Base-by-base conservation (phyloP, 2,888 invertebrate genomes). In the Aspidiotus destructor region DNA sequence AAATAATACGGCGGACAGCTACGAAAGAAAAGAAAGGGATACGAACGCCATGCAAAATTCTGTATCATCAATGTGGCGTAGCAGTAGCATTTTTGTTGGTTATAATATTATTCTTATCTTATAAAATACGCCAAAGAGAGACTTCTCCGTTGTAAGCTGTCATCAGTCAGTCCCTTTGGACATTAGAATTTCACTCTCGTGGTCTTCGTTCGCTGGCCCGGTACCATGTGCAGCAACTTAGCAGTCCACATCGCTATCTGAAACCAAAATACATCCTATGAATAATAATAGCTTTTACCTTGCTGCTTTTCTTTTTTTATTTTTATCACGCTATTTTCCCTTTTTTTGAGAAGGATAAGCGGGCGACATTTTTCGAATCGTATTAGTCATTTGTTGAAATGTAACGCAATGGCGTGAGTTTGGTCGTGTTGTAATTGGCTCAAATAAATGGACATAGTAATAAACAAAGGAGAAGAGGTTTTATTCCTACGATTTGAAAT, bases 111-210 rank as follows among this genome's bases (percentile, higher is more conserved):
- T 40, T 53, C 63, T 63, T 54, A 63, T 63, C 63, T 63, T 63
- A 41, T 54, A 54, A 54, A 54, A 63, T 63, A 63, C 63, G 63
- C 48, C 48, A 48, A n/a, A 48, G 48, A 48, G 63, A 63, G 63
- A 63, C 63, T 41, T 63, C 53, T 54, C 41, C 41, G 63, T 54
- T 63, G 52, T 63, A 63, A 63, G 63, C 63, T 54, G 63, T 63
- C 63, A 63, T 63, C 63, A 54, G 63, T 54, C 63, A 54, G 63
- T 63, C 63, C 63, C 63, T 63, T 54, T 63, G 63, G 63, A 63
- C 63, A 63, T 63, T 63, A 63, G 63, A 63, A 63, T 63, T 54
- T 54, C 54, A 53, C 52, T 63, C 41, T 54, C 54, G 63, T 54
- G 63, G 63, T 63, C 63, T 63, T 63, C 28, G 53, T 57, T n/a